Evolutionary conservation across 2,113 vertebrate genomes (phyloP).

Genomic region (Cichladusa arquata): DNA sequence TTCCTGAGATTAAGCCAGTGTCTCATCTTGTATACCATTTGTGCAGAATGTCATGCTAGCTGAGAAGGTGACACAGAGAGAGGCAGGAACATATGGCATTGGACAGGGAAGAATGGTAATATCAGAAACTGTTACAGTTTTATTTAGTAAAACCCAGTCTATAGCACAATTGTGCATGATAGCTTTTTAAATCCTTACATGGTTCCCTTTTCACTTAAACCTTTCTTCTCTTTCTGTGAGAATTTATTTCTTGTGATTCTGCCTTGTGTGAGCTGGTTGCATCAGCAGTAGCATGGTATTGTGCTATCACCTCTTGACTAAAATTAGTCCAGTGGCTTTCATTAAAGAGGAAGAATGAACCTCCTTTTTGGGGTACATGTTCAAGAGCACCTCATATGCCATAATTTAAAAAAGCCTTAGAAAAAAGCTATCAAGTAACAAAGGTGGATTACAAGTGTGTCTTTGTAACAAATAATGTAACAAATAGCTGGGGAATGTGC

Average conservation of each 20-base stretch:
- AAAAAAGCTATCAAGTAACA: not conserved
- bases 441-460: not conserved
- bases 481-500: not conserved
- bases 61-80: not conserved
- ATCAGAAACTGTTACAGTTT: not conserved
- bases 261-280: not conserved
- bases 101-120: not conserved
- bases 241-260: not conserved
- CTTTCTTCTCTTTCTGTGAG: not conserved
- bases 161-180: not conserved
- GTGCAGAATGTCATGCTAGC: not conserved
- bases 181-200: not conserved
- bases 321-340: not conserved
- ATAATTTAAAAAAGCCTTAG: not conserved
- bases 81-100: not conserved
- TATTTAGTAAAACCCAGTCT: not conserved
- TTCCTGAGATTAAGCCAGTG: not conserved
- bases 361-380: fast-evolving
- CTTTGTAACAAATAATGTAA: not conserved
- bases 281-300: not conserved
- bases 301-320: not conserved
- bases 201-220: not conserved
- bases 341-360: not conserved
- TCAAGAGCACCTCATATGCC: not conserved
- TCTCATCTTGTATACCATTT: fast-evolving